Evolutionary conservation across 2,113 vertebrate genomes (phyloP), one percentile per base, ranked within the genome.

Genomic region (Arvicanthis niloticus): DNA sequence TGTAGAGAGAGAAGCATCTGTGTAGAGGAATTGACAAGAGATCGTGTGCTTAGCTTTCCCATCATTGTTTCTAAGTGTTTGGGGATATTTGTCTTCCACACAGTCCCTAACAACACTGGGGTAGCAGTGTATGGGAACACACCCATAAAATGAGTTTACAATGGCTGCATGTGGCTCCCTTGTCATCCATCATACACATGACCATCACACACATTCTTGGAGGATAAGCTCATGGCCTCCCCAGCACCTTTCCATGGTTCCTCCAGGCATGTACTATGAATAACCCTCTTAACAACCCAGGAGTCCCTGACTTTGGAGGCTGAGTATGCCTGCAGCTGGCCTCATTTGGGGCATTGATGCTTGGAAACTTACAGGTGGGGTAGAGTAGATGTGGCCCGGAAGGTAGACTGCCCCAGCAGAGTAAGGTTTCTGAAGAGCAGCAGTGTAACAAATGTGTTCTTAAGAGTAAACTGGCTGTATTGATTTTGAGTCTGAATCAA

Each of bases 21-120:
- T 19, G 15, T 1, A 9, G 56, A 17, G 12, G 65, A 9, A n/a
- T 1, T 0, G 5, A 26, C 40, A 29, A 26, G 37, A n/a, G 11
- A 75, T 34, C 5, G 0, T 4, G 13, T 13, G 24, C 0, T 67
- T 24, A 7, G 22, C 19, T 76, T 91, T 56, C 10, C 24, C 0
- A 29, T 53, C 0, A 12, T 85, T 12, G n/a, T 29, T 72, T 76
- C 42, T 56, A 29, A 67, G 11, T 73, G 4, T 51, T 51, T 68
- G 84, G 45, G 51, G 34, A 72, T 53, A 16, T 31, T 53, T 5
- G 7, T 40, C 51, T 88, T 13, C 4, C 26, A 29, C 3, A 3
- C 42, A 53, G 40, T 12, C 24, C 65, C 21, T 31, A 0, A 45
- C 31, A 12, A 0, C 12, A 53, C 22, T 7, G 12, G 51, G 2